Percentiles rank a stretch among this genome's conserved stretches.
Conservation (phyloP, 1,140 invertebrate species). For the Dendrolimus kikuchii region DNA sequence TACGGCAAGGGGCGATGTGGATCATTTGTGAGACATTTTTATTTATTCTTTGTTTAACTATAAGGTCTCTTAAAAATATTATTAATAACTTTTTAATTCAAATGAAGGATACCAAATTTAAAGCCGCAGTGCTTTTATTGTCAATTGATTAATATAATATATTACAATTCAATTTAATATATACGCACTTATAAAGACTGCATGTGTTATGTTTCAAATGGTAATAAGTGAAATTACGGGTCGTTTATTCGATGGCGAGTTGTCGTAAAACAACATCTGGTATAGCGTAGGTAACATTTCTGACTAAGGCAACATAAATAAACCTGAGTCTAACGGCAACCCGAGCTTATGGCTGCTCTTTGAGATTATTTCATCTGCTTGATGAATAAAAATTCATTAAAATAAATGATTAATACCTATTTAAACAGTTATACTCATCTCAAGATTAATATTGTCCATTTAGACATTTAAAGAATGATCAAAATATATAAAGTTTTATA, state of each 20-base stretch:
- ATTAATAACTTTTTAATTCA: no score
- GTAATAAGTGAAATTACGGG: slow-evolving; percentile 17
- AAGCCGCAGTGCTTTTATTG: neutral
- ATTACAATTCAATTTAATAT: neutral
- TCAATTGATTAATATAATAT: neutral
- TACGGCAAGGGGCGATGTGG: slow-evolving; percentile 5
- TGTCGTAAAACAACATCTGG: slow-evolving; percentile 67
- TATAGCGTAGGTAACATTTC: slow-evolving; percentile 60
- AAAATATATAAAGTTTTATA: no score
- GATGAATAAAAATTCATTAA: no score
- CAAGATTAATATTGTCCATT: no score
- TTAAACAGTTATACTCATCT: no score
- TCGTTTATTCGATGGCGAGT: slow-evolving; percentile 48
- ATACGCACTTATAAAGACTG: no score
- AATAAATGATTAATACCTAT: no score
- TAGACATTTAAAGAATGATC: no score
- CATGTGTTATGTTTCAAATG: neutral
- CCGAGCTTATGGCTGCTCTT: slow-evolving; percentile 1
- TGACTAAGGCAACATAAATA: slow-evolving; percentile 67
- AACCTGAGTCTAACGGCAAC: slow-evolving; percentile 34
- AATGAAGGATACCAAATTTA: neutral
- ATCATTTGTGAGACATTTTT: slow-evolving; percentile 7
- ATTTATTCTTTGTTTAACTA: slow-evolving; percentile 1
- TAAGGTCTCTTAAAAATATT: no score
- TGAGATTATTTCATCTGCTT: no score